phyloP scores from a whole-genome alignment of 2,113 vertebrate genomes.

The Hypocryptadius cinnamomeus region DNA sequence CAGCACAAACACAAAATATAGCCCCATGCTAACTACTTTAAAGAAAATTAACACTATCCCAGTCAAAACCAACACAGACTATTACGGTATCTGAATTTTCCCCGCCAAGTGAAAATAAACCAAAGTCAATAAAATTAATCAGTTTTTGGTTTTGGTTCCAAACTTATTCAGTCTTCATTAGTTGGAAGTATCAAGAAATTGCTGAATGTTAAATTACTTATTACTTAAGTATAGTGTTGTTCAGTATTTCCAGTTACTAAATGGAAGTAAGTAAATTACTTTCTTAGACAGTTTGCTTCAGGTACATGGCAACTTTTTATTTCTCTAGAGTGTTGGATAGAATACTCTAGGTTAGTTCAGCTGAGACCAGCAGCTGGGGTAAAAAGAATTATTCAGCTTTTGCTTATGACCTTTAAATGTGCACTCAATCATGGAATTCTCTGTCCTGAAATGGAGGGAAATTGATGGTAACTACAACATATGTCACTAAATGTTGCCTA shows the following conservation, averaged over 20 bases:
- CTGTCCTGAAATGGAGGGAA: not conserved
- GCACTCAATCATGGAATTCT: not conserved
- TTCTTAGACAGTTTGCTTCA: not conserved
- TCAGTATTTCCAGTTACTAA: not conserved
- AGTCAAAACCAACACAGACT: not conserved
- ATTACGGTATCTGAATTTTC: not conserved
- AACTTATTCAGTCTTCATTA: not conserved
- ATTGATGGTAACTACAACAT: not conserved
- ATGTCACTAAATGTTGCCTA: not conserved
- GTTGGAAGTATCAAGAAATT: not conserved
- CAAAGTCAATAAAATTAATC: not conserved
- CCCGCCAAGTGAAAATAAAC: not conserved
- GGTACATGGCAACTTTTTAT: not conserved
- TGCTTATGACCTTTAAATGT: not conserved
- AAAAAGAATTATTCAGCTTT: not conserved
- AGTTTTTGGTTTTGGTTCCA: not conserved
- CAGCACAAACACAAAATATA: not conserved
- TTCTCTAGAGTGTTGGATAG: not conserved
- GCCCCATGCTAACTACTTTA: not conserved
- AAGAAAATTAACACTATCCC: not conserved
- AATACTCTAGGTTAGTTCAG: not conserved
- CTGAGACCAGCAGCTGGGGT: not conserved
- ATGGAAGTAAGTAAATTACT: not conserved
- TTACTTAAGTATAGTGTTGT: not conserved
- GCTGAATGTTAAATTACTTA: not conserved